These are phyloP conservation scores for Potorous gilbertii DNA, from an alignment of 2,797 vertebrate genomes.

Conservation along the genomic window DNA sequence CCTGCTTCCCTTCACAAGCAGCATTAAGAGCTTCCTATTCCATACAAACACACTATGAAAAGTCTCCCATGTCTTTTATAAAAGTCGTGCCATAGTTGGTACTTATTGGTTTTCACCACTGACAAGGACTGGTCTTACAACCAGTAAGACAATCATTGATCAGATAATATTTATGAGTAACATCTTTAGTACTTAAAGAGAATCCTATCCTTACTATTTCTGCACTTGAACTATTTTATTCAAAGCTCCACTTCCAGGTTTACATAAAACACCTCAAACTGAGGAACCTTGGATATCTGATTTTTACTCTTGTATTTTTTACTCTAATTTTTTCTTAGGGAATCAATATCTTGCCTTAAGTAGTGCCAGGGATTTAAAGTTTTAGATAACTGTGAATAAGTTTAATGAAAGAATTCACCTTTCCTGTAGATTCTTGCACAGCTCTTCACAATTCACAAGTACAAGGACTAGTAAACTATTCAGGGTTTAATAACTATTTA, in stretches of 20 bases:
- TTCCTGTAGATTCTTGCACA: not conserved
- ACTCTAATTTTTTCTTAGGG: slow-evolving; percentile 26
- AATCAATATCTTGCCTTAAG: slow-evolving; percentile 41
- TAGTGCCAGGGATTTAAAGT: slow-evolving; percentile 10
- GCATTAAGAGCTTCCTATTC: slow-evolving; percentile 5
- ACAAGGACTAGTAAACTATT: not conserved
- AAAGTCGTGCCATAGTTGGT: not conserved
- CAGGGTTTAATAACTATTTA: not conserved
- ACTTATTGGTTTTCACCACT: slow-evolving; percentile 22
- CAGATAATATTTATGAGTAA: slow-evolving; percentile 19
- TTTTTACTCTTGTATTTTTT: slow-evolving; percentile 27
- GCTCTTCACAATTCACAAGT: not conserved
- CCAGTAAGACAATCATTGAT: slow-evolving; percentile 20
- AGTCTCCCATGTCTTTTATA: not conserved
- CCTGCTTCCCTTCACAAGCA: not conserved
- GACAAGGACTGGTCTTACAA: slow-evolving; percentile 18
- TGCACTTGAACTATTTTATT: not conserved
- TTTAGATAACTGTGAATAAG: not conserved
- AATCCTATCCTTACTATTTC: not conserved
- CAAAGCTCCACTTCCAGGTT: slow-evolving; percentile 19
- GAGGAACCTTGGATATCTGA: not conserved
- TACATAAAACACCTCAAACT: slow-evolving; percentile 5
- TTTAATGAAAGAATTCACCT: not conserved
- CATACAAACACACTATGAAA: slow-evolving; percentile 13
- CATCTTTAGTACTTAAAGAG: slow-evolving; percentile 34